Percentiles rank a stretch among this genome's conserved stretches.
phyloP scores from a whole-genome alignment of 2,888 invertebrate species.

The Eristalinus sepulchralis region DNA sequence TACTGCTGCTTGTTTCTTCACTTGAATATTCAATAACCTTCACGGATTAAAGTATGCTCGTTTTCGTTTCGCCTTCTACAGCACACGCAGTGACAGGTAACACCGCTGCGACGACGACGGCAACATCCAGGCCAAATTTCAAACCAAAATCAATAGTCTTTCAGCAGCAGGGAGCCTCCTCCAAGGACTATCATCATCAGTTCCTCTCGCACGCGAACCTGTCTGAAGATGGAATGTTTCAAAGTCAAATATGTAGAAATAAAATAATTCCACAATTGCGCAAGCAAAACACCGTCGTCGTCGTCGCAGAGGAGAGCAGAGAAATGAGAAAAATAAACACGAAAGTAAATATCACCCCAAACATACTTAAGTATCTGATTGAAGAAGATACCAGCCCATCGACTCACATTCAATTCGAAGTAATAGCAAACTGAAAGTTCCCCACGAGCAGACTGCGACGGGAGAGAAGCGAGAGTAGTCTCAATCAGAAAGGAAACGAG shows the following conservation, averaged over 20 bases:
- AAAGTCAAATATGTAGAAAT: slow-evolving; percentile 13
- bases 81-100: slow-evolving; percentile 31
- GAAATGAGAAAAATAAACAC: slow-evolving; percentile 8
- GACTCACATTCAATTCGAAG: slow-evolving; percentile 25
- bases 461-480: background rate
- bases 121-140: background rate
- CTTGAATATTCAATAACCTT: slow-evolving; percentile 45
- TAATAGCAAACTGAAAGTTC: slow-evolving; percentile 15
- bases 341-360: slow-evolving; percentile 36
- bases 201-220: background rate
- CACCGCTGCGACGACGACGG: background rate
- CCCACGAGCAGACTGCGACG: background rate
- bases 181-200: background rate
- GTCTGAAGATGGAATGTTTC: background rate
- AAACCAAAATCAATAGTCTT: slow-evolving; percentile 19
- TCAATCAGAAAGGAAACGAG: background rate
- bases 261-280: slow-evolving; percentile 35
- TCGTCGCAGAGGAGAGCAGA: too few species aligned
- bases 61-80: slow-evolving; percentile 3
- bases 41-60: slow-evolving; percentile 21
- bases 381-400: slow-evolving; percentile 22
- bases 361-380: slow-evolving; percentile 8
- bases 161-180: background rate
- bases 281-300: slow-evolving; percentile 17
- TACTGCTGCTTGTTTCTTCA: too few species aligned